phyloP scores from a whole-genome alignment of 2,797 vertebrate genomes.

The Xenops minutus region DNA sequence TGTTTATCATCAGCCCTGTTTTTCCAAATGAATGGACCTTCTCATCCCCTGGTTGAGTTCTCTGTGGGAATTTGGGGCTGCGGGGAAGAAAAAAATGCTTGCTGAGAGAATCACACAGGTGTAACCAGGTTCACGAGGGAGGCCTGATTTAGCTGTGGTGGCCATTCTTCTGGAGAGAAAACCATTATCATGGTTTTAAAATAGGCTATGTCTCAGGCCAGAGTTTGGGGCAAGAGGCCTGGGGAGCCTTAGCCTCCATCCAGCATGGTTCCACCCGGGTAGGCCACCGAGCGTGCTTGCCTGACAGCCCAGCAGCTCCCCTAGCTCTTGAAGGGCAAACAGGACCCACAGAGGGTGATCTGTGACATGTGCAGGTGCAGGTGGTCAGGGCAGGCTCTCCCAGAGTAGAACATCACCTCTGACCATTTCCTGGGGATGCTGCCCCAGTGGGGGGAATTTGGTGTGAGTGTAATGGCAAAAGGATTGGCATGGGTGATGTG shows the following conservation, averaged over 20 bases:
- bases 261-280: not conserved
- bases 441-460: fast-evolving
- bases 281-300: not conserved
- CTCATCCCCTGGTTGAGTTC: not conserved
- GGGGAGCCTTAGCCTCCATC: not conserved
- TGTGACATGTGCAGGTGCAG: not conserved
- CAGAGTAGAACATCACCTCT: not conserved
- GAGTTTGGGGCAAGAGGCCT: not conserved
- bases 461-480: not conserved
- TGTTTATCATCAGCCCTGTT: not conserved
- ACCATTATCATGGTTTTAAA: not conserved
- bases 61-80: not conserved
- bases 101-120: not conserved
- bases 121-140: not conserved
- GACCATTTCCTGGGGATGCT: not conserved
- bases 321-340: not conserved
- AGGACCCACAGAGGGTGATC: not conserved
- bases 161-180: not conserved
- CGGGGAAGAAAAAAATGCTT: not conserved
- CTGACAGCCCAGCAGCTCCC: not conserved
- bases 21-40: not conserved
- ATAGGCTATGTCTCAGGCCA: not conserved
- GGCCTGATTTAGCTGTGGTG: not conserved
- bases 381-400: not conserved
- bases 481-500: fast-evolving